A percentile compares a stretch with the other conserved stretches of the same genome.
Conservation (phyloP, 2,113 vertebrate species). For the Cercocebus atys region DNA sequence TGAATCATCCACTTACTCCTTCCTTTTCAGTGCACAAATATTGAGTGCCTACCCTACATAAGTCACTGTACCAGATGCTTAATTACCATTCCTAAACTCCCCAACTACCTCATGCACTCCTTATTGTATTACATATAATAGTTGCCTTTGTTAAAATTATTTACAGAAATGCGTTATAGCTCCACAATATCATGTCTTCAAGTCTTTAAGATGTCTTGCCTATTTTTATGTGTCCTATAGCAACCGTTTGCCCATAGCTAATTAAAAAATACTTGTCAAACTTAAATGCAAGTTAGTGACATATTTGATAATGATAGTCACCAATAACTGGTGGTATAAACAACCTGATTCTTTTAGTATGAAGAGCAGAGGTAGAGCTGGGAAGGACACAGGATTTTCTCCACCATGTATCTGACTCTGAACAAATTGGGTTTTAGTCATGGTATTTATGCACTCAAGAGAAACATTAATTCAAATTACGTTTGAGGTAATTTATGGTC, state of each 20-base stretch:
- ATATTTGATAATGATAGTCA: not conserved
- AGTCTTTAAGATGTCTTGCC: not conserved
- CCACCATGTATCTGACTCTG: not conserved
- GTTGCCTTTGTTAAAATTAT: not conserved
- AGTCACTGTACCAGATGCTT: not conserved
- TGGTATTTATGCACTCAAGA: not conserved
- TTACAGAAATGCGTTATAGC: not conserved
- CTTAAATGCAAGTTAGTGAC: not conserved
- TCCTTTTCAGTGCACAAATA: not conserved
- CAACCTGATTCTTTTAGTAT: not conserved
- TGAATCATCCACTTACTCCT: not conserved
- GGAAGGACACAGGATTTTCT: not conserved
- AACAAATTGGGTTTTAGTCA: not conserved
- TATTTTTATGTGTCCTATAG: not conserved
- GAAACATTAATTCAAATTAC: not conserved
- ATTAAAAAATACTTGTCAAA: not conserved
- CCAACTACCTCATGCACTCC: not conserved
- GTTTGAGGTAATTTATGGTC: not conserved
- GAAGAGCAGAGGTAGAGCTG: not conserved
- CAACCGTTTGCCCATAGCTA: not conserved
- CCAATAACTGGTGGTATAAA: not conserved
- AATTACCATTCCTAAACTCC: not conserved
- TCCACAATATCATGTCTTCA: not conserved
- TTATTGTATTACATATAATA: not conserved
- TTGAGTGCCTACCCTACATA: not conserved